Evolutionary conservation across 2,797 vertebrate genomes (phyloP).

Genomic region (Tragelaphus oryx): DNA sequence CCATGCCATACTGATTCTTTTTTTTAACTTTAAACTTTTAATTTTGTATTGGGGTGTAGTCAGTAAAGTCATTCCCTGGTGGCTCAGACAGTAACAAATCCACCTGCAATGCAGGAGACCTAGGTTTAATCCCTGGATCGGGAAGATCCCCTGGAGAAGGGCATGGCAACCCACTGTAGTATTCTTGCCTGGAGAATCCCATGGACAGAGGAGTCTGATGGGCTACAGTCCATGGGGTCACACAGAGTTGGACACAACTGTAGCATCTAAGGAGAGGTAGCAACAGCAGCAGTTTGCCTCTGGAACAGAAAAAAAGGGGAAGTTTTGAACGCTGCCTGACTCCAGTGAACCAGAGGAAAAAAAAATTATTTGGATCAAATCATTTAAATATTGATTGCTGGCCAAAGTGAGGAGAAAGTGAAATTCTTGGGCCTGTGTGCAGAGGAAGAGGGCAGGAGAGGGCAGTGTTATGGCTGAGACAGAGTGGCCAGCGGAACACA

Average conservation of each 20-base stretch:
- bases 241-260: background rate
- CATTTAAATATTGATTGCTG: background rate
- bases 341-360: background rate
- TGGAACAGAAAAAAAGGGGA: background rate
- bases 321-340: background rate
- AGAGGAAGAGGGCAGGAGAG: background rate
- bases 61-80: background rate
- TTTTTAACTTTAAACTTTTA: background rate
- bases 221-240: background rate
- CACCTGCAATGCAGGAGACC: background rate
- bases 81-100: background rate
- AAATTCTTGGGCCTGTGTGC: accelerated
- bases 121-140: background rate
- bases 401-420: background rate
- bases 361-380: background rate
- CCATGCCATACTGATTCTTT: background rate
- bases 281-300: background rate
- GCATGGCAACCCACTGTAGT: background rate
- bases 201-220: background rate
- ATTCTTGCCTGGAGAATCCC: background rate
- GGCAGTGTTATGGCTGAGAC: accelerated
- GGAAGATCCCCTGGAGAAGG: background rate
- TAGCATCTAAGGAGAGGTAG: background rate
- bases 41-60: background rate
- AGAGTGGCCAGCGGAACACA: accelerated